phyloP scores from a whole-genome alignment of 2,113 vertebrate genomes.

The Lasiurus borealis region DNA sequence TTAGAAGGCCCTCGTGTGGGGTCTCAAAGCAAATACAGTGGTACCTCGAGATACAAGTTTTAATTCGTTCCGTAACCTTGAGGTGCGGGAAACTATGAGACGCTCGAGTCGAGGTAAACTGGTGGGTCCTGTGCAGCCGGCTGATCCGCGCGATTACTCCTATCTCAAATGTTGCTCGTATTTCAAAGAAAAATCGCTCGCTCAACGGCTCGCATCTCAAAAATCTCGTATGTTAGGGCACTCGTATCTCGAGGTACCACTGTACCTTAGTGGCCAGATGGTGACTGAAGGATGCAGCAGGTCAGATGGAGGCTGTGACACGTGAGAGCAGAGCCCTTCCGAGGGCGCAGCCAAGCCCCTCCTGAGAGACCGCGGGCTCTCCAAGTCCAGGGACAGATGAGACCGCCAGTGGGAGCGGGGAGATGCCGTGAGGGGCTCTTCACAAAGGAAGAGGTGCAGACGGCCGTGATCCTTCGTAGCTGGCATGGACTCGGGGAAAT shows the following conservation, averaged over 20 bases:
- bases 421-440: background rate
- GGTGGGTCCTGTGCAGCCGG: no score
- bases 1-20: background rate
- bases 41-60: no score
- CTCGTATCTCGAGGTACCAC: no score
- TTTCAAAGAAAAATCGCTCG: no score
- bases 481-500: rapidly evolving
- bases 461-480: rapidly evolving
- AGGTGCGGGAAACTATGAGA: no score
- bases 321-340: rapidly evolving
- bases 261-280: no score
- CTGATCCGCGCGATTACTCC: no score
- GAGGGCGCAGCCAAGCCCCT: background rate
- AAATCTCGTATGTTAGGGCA: no score
- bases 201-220: no score
- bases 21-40: background rate
- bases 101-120: no score
- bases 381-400: background rate
- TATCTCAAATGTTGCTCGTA: no score
- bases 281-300: background rate
- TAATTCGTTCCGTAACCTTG: no score
- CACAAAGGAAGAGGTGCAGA: background rate
- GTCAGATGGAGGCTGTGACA: background rate
- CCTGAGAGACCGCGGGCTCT: background rate
- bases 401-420: background rate